phyloP scores from a whole-genome alignment of 2,797 vertebrate genomes.

The Lycodopsis pacificus region DNA sequence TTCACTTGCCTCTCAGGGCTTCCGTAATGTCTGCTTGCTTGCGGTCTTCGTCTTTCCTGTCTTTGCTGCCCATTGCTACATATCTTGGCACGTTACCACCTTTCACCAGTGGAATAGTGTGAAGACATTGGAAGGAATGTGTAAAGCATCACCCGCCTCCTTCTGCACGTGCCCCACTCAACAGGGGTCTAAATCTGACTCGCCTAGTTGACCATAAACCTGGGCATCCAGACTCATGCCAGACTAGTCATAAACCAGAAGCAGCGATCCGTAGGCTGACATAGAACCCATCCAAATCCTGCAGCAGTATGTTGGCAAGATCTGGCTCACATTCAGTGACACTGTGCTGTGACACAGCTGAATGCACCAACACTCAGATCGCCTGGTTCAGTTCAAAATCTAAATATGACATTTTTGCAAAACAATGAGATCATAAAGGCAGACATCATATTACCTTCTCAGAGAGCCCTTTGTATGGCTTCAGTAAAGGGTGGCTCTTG shows the following conservation, averaged over 20 bases:
- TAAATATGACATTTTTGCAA: not conserved
- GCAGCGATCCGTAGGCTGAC: not conserved
- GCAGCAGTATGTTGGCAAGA: not conserved
- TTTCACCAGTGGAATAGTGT: not conserved
- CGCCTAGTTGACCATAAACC: not conserved
- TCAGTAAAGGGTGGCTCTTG: conserved; percentile 92
- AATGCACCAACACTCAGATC: not conserved
- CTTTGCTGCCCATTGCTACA: too few species aligned
- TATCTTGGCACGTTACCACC: not conserved
- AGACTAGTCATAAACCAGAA: not conserved
- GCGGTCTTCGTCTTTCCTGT: too few species aligned
- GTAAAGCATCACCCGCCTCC: not conserved
- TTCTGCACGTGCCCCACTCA: not conserved
- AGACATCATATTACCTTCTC: conserved; percentile 84
- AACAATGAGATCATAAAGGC: not conserved
- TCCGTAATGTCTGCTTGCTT: too few species aligned
- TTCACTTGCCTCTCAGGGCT: too few species aligned
- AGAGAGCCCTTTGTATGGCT: conserved; percentile 91
- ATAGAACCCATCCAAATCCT: not conserved
- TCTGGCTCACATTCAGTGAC: not conserved
- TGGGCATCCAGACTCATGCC: not conserved
- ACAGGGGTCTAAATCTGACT: not conserved
- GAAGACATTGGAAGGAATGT: not conserved
- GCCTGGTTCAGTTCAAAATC: not conserved
- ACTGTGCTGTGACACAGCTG: not conserved